Evolutionary conservation across 35 echinoderm and acorn worm genomes (phyloP).

Genomic region (Diadema setosum): DNA sequence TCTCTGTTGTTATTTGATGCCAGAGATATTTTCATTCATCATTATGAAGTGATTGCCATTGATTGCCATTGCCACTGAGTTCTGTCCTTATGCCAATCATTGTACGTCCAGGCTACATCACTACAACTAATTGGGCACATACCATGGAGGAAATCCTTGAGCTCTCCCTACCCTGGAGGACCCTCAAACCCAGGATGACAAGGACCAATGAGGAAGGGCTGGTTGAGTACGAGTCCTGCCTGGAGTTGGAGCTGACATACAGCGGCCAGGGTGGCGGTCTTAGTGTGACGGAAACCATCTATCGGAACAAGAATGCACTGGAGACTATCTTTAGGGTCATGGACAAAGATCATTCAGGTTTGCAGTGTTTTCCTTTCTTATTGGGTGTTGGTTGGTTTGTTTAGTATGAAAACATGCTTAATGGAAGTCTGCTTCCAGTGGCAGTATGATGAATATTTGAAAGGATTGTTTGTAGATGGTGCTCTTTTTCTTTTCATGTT

Average conservation of each 20-base stretch:
- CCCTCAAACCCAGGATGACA: slow-evolving; percentile 53
- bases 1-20: too few species aligned
- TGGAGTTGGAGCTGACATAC: slow-evolving; percentile 62
- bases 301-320: slow-evolving; percentile 79
- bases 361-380: too few species aligned
- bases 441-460: too few species aligned
- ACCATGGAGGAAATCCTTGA: slow-evolving; percentile 77
- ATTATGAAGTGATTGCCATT: too few species aligned
- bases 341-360: slow-evolving; percentile 98
- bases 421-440: too few species aligned
- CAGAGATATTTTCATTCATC: too few species aligned
- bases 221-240: slow-evolving; percentile 82
- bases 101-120: slow-evolving; percentile 73
- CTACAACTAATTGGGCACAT: slow-evolving; percentile 75
- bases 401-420: too few species aligned
- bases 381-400: background rate
- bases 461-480: too few species aligned
- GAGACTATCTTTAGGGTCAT: slow-evolving; percentile 97
- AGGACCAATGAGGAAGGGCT: slow-evolving; percentile 52
- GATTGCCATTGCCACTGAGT: background rate
- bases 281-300: slow-evolving; percentile 89
- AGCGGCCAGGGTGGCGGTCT: slow-evolving; percentile 34
- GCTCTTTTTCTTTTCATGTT: too few species aligned
- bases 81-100: background rate
- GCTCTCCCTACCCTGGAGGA: slow-evolving; percentile 81